phyloP scores from a whole-genome alignment of 2,113 vertebrate genomes.

The Furnarius figulus region DNA sequence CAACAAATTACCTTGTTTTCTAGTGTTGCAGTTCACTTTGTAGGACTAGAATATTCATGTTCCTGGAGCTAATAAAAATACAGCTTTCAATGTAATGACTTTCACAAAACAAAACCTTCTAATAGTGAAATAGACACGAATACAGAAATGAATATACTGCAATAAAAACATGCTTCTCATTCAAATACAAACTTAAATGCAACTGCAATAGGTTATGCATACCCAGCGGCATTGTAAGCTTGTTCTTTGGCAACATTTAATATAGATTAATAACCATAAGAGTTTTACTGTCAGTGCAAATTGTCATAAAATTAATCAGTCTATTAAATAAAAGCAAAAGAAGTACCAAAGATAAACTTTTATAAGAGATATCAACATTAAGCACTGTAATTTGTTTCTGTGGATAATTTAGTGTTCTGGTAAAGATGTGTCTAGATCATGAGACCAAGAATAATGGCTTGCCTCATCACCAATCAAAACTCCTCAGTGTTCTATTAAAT shows the following conservation, averaged over 20 bases:
- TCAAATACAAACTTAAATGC: background rate
- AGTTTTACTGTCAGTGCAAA: background rate
- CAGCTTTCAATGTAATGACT: background rate
- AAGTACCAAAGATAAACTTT: background rate
- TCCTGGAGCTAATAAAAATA: background rate
- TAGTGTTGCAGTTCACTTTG: background rate
- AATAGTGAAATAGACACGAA: background rate
- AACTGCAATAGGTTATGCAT: background rate
- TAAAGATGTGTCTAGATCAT: background rate
- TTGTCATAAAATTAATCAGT: background rate
- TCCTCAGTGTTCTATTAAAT: background rate
- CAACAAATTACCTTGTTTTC: background rate
- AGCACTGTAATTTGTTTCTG: background rate
- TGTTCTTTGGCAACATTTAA: background rate
- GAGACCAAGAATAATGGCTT: background rate
- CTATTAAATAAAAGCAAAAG: background rate
- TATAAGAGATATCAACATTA: background rate
- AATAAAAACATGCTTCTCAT: background rate
- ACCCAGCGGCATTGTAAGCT: background rate
- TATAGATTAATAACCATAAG: background rate
- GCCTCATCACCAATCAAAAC: background rate
- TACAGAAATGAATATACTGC: background rate
- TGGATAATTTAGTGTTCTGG: background rate
- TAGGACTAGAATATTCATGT: background rate
- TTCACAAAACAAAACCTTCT: background rate